Conservation (phyloP, 2,113 vertebrate genomes). For the Mesitornis unicolor region DNA sequence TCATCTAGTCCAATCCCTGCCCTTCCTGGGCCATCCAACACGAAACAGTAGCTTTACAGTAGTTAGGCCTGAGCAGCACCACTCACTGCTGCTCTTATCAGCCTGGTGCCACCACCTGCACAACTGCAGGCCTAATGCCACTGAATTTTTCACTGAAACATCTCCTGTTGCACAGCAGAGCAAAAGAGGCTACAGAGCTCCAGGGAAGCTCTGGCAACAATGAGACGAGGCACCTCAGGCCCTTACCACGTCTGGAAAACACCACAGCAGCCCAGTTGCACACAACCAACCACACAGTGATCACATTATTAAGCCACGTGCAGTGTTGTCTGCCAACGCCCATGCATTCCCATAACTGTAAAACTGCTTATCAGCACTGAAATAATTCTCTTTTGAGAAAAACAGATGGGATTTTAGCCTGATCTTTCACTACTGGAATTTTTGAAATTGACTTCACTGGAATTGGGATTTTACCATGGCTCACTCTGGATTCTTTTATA, state of each 20-base stretch:
- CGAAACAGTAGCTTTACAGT: background rate
- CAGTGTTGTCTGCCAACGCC: background rate
- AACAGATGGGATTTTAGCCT: background rate
- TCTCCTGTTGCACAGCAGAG: accelerated
- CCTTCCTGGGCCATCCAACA: background rate
- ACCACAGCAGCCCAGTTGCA: background rate
- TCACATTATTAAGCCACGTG: accelerated
- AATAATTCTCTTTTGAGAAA: background rate
- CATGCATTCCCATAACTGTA: background rate
- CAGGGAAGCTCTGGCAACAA: background rate
- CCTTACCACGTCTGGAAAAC: background rate
- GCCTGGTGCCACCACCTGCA: background rate
- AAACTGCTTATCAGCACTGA: background rate
- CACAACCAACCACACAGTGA: accelerated
- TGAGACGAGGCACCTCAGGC: background rate
- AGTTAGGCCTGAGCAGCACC: background rate
- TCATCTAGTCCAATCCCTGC: too few species aligned
- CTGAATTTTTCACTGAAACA: too few species aligned
- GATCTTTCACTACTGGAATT: background rate
- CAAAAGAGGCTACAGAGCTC: background rate
- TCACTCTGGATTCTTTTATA: background rate
- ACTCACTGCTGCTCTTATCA: background rate
- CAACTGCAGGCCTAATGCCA: background rate
- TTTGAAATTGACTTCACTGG: background rate
- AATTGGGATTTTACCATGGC: background rate